Percentiles rank a stretch among this genome's conserved stretches.
Conservation (phyloP, 2,113 vertebrate genomes). For the Antennarius striatus region DNA sequence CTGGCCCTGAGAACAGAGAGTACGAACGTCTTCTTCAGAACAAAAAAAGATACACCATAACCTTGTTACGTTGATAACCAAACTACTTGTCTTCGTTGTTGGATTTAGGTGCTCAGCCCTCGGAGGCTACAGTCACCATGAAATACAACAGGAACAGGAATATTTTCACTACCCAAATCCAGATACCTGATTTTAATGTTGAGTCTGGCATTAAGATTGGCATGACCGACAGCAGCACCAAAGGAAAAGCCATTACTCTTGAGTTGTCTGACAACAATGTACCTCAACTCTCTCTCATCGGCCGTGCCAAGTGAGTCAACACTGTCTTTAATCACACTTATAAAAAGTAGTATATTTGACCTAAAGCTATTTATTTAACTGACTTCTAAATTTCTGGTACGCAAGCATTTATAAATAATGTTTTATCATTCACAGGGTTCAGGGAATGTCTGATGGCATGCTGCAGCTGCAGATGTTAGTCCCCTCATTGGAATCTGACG, state of each 20-base stretch:
- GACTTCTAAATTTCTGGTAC: no score
- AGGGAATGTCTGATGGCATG: conserved; percentile 72
- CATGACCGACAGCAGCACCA: conserved; percentile 73
- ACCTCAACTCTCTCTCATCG: conserved; percentile 82
- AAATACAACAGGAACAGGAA: conserved; percentile 85
- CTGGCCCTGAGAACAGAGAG: conserved; percentile 84
- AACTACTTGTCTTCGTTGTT: neutral
- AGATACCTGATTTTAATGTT: conserved; percentile 81
- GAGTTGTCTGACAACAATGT: conserved; percentile 86
- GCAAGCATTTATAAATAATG: conserved; percentile 2
- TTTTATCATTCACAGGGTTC: conserved; percentile 69
- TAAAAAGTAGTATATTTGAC: neutral
- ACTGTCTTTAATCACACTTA: neutral
- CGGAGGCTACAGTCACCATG: conserved; percentile 78
- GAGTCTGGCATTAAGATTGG: conserved; percentile 83
- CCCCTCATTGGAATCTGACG: conserved; percentile 81
- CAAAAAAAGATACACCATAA: neutral
- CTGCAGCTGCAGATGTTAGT: conserved; percentile 81
- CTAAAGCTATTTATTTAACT: neutral
- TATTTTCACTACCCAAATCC: conserved; percentile 80
- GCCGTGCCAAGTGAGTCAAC: conserved; percentile 82
- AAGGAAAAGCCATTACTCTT: conserved; percentile 75
- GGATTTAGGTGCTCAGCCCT: conserved; percentile 74
- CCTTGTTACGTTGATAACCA: neutral
- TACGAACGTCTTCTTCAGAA: conserved; percentile 47